Base-by-base conservation (phyloP, 2,113 vertebrate species). In the Todiramphus chloris region DNA sequence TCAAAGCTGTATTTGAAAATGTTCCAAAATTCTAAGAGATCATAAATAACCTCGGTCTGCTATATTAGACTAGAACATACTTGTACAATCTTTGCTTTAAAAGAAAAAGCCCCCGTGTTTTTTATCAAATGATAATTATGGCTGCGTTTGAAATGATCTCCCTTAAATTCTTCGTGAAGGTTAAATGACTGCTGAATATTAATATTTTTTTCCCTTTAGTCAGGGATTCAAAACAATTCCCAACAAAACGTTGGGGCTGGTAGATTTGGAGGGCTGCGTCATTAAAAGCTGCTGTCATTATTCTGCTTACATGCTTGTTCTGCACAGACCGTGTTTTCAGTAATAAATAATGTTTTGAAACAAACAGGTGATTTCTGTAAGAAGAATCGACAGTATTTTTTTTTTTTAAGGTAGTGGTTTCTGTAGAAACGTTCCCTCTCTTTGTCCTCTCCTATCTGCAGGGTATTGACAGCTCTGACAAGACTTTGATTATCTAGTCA, bases 401-500 rank as follows among this genome's bases (percentile, higher is more conserved):
- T 97, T 50, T 98, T 95, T 95, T 97, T 97, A 97, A 98, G 97
- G 94, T 97, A 85, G 93, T 63, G 77, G 96, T 96, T 98, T 98
- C 97, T 98, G 97, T 93, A 97, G 98, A 98, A 98, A 97, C 97
- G 97, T 97, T 97, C 94, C 97, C 98, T 98, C 96, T 97, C 98
- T 97, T 97, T 98, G 98, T 98, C 97, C 98, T 98, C 97, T 97
- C 98, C 97, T 97, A 98, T 98, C 98, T 98, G 98, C 98, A 98
- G 98, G 98, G 97, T 99, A 99, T 99, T 99, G 99, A 99, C 99
- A 99, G 98, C 96, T 97, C 97, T 99, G 99, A 99, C 99, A 99
- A 98, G 98, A 98, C 98, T 99, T 99, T 99, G 99, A 99, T 99
- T 99, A 99, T 98, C 98, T 98, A 98, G 98, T 99, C 98, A 98